phyloP scores from a whole-genome alignment of 2,797 vertebrate species.

The Choloepus didactylus region DNA sequence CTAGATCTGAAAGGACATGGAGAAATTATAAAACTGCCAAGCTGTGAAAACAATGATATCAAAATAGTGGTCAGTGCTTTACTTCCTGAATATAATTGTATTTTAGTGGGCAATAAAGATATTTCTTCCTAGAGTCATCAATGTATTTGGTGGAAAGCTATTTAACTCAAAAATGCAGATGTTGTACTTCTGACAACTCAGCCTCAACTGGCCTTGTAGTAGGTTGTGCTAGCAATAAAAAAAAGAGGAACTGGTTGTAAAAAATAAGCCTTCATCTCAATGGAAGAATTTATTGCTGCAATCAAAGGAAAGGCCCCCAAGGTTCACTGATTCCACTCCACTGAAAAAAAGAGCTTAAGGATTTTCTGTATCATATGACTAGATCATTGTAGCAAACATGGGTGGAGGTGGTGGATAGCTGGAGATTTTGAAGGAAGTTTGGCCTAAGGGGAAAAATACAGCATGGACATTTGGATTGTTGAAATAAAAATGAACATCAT shows the following conservation, averaged over 20 bases:
- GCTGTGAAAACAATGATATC: constrained; percentile 16
- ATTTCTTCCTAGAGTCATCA: constrained; percentile 27
- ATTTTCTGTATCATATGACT: constrained; percentile 82
- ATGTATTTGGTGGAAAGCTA: not conserved
- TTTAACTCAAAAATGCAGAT: constrained; percentile 66
- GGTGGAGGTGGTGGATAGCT: constrained; percentile 74
- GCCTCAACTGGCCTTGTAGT: constrained; percentile 72
- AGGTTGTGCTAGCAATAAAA: constrained; percentile 76
- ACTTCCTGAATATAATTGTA: constrained; percentile 55
- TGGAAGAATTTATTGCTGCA: constrained; percentile 86
- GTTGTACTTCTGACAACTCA: constrained; percentile 49
- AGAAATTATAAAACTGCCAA: constrained; percentile 52
- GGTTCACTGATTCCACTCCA: constrained; percentile 80
- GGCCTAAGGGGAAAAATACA: constrained; percentile 80
- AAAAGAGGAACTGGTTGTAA: constrained; percentile 78
- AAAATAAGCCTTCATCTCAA: constrained; percentile 83
- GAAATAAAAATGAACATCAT: constrained; percentile 84
- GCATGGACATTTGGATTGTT: constrained; percentile 65
- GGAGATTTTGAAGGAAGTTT: constrained; percentile 85
- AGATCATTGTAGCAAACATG: constrained; percentile 84
- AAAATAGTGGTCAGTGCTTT: constrained; percentile 8
- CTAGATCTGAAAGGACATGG: not conserved
- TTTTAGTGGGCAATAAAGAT: constrained; percentile 41
- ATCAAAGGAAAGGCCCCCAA: constrained; percentile 86
- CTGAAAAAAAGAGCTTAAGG: constrained; percentile 81